These are phyloP conservation scores for Tipula vernalis DNA, from an alignment of 2,888 invertebrate species.

Conservation along the genomic window DNA sequence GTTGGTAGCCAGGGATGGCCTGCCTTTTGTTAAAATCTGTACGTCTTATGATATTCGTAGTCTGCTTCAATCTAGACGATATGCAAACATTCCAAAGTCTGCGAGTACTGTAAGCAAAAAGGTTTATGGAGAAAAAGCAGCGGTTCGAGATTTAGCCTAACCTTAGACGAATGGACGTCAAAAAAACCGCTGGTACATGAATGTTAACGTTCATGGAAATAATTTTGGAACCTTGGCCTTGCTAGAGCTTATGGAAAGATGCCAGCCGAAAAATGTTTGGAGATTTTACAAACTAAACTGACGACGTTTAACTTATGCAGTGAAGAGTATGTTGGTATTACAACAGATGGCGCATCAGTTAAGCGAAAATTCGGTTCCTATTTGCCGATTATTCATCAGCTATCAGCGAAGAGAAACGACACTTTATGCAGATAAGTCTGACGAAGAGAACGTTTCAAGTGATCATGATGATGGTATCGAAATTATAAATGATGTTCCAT, in stretches of 20 bases:
- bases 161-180: neutral
- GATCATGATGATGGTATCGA: too few relatives aligned
- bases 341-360: too few relatives aligned
- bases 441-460: too few relatives aligned
- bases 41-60: neutral
- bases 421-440: too few relatives aligned
- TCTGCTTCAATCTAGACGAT: neutral
- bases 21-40: neutral
- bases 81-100: neutral
- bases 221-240: neutral
- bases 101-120: neutral
- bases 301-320: too few relatives aligned
- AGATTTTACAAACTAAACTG: too few relatives aligned
- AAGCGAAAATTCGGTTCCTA: too few relatives aligned
- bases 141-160: neutral
- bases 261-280: neutral
- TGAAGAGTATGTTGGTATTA: too few relatives aligned
- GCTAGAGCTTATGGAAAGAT: neutral
- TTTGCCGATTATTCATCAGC: too few relatives aligned
- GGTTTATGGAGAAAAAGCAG: neutral
- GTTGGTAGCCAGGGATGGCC: too few relatives aligned
- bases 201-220: neutral
- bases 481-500: too few relatives aligned
- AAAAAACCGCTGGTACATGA: neutral
- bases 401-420: too few relatives aligned